Evolutionary conservation across 2,113 vertebrate genomes (phyloP), one percentile per base, ranked within the genome.

Genomic region (Bagarius yarrelli): DNA sequence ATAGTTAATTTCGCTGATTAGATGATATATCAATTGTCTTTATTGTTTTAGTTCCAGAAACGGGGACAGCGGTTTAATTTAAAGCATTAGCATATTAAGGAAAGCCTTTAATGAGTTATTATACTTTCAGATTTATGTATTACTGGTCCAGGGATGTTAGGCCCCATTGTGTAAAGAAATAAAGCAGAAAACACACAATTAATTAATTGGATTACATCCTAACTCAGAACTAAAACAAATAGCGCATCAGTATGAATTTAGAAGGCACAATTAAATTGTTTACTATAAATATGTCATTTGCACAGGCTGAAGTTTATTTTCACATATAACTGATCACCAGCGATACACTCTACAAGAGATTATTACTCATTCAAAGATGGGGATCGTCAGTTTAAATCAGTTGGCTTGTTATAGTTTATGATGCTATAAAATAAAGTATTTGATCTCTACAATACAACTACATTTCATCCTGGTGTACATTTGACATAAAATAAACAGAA

Each of bases 1-100:
- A 90, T 81, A 67, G 63, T 72, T 84, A 87, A 86, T 85, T 86
- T 88, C 56, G 25, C 60, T 85, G 81, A 86, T 81, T 82, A 89
- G 84, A 84, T 78, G 74, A 76, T 87, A 88, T 90, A 90, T 91
- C 83, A 87, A 79, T 87, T 86, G 86, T 81, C 79, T 88, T 89
- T 87, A 90, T 88, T 90, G 88, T 89, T 88, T 81, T 74, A 55
- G 74, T 83, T 87, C 78, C 78, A 76, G 83, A 86, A 85, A 76
- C 32, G 9, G 53, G n/a, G 75, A 75, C 80, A 85, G 88, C 86
- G 80, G 81, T 87, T 91, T 89, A 89, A 90, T 89, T 90, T 80
- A 90, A 85, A 78, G 83, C 83, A 89, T 89, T 90, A 91, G 84
- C 87, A 91, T 91, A 87, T 87, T 83, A 89, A 85, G 76, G 85